Evolutionary conservation across 2,797 vertebrate genomes (phyloP).

Genomic region (Danio aesculapii): DNA sequence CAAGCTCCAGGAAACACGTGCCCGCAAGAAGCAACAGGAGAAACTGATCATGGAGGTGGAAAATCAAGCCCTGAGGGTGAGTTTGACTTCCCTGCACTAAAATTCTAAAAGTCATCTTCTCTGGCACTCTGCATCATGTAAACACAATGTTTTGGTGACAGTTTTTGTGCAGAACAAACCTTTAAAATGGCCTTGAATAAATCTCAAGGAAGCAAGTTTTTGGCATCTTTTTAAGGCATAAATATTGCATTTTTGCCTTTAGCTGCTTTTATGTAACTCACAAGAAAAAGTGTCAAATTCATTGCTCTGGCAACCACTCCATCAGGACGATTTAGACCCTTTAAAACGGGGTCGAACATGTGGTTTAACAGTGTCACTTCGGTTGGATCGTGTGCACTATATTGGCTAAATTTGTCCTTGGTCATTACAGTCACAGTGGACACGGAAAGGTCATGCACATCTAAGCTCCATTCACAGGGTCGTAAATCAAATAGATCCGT

Average conservation of each 20-base stretch:
- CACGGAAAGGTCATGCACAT: constrained; percentile 79
- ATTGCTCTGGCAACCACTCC: constrained; percentile 54
- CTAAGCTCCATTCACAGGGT: constrained; percentile 73
- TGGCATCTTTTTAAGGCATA: constrained; percentile 42
- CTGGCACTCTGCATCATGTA: neutral
- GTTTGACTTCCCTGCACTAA: constrained; percentile 34
- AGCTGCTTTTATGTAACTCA: constrained; percentile 48
- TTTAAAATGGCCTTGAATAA: constrained; percentile 53
- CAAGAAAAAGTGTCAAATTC: constrained; percentile 46
- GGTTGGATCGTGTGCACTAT: neutral
- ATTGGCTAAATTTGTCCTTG: constrained; percentile 14
- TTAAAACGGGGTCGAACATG: constrained; percentile 63
- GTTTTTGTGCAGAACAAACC: constrained; percentile 53
- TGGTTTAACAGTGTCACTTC: constrained; percentile 62
- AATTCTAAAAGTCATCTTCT: neutral
- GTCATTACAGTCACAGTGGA: constrained; percentile 69
- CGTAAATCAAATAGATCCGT: constrained; percentile 67
- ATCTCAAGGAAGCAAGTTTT: constrained; percentile 38
- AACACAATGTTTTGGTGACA: constrained; percentile 26
- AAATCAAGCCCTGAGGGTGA: constrained; percentile 96
- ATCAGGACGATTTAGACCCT: constrained; percentile 61
- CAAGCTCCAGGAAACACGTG: constrained; percentile 95
- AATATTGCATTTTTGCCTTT: constrained; percentile 52
- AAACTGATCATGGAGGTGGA: constrained; percentile 99
- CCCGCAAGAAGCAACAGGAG: constrained; percentile 94